Percentiles rank a stretch among this genome's conserved stretches.
phyloP scores from a whole-genome alignment of 1,140 invertebrate species.

The Aleiodes sp. region DNA sequence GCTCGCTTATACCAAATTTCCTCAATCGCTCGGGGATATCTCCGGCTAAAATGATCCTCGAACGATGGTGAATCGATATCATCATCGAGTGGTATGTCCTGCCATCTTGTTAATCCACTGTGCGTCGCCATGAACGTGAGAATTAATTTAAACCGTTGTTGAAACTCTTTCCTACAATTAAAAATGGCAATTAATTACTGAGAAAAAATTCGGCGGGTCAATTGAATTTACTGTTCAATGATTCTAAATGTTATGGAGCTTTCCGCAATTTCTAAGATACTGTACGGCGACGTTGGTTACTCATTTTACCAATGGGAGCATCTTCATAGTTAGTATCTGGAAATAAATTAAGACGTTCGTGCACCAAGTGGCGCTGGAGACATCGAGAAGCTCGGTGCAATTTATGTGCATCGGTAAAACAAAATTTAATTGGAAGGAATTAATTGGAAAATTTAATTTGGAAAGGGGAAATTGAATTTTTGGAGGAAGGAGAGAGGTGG shows the following conservation, averaged over 20 bases:
- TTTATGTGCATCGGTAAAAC: not conserved
- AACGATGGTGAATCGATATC: slow-evolving; percentile 35
- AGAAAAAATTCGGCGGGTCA: slow-evolving; percentile 21
- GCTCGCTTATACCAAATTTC: slow-evolving; percentile 94
- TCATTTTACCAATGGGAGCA: not conserved
- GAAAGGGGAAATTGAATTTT: no score
- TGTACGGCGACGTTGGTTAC: not conserved
- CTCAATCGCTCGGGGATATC: slow-evolving; percentile 77
- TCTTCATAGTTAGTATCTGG: not conserved
- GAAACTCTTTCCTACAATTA: slow-evolving; percentile 76
- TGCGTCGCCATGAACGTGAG: slow-evolving; percentile 88
- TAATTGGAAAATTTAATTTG: not conserved
- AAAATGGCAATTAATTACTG: no score
- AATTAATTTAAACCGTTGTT: slow-evolving; percentile 84
- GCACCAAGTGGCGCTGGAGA: not conserved
- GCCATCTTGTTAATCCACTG: slow-evolving; percentile 88
- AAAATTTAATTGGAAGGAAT: not conserved
- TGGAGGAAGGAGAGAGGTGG: no score
- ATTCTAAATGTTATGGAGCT: no score
- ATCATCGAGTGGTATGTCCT: slow-evolving; percentile 73
- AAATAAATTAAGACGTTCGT: not conserved
- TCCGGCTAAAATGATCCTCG: slow-evolving; percentile 57
- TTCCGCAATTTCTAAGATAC: no score
- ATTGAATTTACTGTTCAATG: not conserved
- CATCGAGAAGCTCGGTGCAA: slow-evolving; percentile 19